phyloP scores from a whole-genome alignment of 2,888 invertebrate species.

The Scaptomyza polygonia region DNA sequence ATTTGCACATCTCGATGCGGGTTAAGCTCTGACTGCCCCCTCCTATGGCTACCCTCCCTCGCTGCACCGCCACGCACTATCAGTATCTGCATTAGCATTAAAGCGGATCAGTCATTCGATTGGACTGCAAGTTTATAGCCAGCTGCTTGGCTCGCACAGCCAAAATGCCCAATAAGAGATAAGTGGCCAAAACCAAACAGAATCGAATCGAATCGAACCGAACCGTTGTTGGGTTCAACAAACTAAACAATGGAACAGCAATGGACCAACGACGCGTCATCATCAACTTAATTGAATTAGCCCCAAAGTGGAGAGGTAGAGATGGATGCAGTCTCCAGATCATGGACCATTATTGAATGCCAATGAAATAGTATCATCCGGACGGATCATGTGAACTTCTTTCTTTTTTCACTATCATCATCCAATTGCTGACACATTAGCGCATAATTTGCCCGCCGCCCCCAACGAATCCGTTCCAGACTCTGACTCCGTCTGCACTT shows the following conservation, averaged over 20 bases:
- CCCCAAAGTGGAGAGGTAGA: conserved; percentile 27
- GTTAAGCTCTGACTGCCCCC: conserved; percentile 39
- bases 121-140: conserved; percentile 44
- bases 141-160: conserved; percentile 32
- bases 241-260: conserved; percentile 69
- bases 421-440: conserved; percentile 67
- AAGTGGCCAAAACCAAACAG: conserved; percentile 17
- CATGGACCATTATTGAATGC: conserved; percentile 36
- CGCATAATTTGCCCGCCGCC: conserved; percentile 69
- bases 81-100: conserved; percentile 61
- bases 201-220: not conserved
- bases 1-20: conserved; percentile 66
- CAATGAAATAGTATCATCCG: conserved; percentile 50
- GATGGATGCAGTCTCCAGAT: conserved; percentile 11
- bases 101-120: conserved; percentile 65
- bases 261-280: conserved; percentile 21
- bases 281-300: conserved; percentile 67
- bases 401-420: conserved; percentile 18
- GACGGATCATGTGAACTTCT: conserved; percentile 42
- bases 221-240: conserved; percentile 56
- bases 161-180: conserved; percentile 32
- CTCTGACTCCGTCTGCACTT: conserved; percentile 59
- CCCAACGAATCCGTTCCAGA: not conserved
- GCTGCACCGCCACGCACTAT: not conserved
- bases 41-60: not conserved